Evolutionary conservation across 1,140 invertebrate genomes (phyloP), one percentile per base, ranked within the genome.

Genomic region (Notospermus geniculatus): DNA sequence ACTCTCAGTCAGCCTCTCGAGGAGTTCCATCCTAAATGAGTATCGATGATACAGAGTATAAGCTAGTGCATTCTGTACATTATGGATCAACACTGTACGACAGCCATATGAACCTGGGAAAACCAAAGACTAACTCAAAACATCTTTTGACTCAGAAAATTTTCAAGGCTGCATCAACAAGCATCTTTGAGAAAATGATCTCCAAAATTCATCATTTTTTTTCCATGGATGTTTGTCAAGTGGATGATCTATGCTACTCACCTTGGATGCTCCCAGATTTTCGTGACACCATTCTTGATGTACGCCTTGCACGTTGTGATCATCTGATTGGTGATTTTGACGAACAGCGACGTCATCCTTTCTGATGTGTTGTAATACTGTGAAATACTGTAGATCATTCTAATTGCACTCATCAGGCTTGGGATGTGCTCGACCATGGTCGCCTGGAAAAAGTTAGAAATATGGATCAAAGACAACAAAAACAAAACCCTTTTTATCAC

Each of bases 291-390:
- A 68, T 88, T 88, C 0, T 91, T 94, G 30, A 97, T 90, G 73
- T 95, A 96, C 58, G 91, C 88, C 72, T 93, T 93, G 78, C 93
- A 96, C 0, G 92, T 92, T 68, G 91, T 90, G 54, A 97, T 96
- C 91, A 97, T 96, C 86, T 97, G 93, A 81, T 97, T 97, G 2
- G 93, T 97, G 60, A 96, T 93, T 67, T 83, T 83, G 53, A 82
- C 79, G 74, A 83, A 83, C 19, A 83, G 68, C 1, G 81, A 82
- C 50, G 81, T 82, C 79, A 83, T 82, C 36, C 81, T 63, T 65
- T 83, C 80, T 11, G 80, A 80, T 1, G 80, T 80, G 71, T 83
- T 83, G 66, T 83, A 83, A 60, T 82, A 82, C 62, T 79, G 76
- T 0, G 81, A 83, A 32, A 83, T 80, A 62, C 75, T 79, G 71